Conservation (phyloP, 2,888 invertebrate species). For the Lasioglossum leucozonium region DNA sequence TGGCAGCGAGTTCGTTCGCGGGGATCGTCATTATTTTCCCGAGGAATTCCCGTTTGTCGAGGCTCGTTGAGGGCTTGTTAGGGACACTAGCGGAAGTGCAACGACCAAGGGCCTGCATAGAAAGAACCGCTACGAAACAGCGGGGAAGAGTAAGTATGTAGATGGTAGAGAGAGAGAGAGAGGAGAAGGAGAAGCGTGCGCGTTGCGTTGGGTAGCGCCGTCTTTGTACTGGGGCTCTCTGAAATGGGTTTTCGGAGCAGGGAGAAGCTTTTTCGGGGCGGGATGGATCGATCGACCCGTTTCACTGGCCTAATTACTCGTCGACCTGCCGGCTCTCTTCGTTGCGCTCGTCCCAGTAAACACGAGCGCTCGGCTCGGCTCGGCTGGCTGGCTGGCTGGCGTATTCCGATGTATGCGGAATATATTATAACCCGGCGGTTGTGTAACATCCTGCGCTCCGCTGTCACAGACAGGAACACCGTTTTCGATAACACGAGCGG, state of each 20-base stretch:
- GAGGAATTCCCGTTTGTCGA: not conserved
- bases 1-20: not conserved
- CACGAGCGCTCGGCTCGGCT: not conserved
- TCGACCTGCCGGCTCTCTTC: slow-evolving; percentile 23
- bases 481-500: slow-evolving; percentile 5
- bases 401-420: slow-evolving; percentile 8
- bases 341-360: slow-evolving; percentile 27
- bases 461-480: not conserved
- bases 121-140: slow-evolving; percentile 7
- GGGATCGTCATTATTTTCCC: not conserved
- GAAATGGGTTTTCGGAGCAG: slow-evolving; percentile 54
- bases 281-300: slow-evolving; percentile 58
- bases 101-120: not conserved
- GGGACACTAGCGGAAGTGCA: slow-evolving; percentile 17
- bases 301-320: slow-evolving; percentile 63
- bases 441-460: slow-evolving; percentile 3
- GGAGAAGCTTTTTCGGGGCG: slow-evolving; percentile 50
- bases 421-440: not conserved
- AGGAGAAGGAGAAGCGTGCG: not conserved
- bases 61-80: not conserved
- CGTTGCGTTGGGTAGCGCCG: not conserved
- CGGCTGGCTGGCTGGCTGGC: not conserved
- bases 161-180: not conserved
- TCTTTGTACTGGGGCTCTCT: not conserved
- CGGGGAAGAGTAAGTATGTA: not conserved